These are phyloP conservation scores for Rhodeus uyekii DNA, from an alignment of 2,797 vertebrate species.

Conservation along the genomic window DNA sequence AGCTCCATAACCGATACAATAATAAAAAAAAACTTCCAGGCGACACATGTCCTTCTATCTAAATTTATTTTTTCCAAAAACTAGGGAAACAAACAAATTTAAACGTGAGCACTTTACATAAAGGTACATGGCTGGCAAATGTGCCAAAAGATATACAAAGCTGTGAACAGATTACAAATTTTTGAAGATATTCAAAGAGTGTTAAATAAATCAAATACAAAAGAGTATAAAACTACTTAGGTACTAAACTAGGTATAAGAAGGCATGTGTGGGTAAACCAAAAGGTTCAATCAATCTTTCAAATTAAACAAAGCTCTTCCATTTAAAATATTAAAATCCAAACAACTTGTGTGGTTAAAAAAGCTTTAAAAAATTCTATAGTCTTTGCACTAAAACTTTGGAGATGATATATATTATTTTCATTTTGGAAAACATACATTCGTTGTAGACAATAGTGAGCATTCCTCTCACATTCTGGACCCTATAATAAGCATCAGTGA, in stretches of 20 bases:
- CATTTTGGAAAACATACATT: slow-evolving; percentile 71
- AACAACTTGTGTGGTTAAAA: slow-evolving; percentile 48
- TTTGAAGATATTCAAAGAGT: slow-evolving; percentile 74
- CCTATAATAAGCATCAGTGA: slow-evolving; percentile 51
- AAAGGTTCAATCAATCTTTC: slow-evolving; percentile 47
- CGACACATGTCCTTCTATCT: slow-evolving; percentile 32
- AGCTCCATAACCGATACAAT: no score
- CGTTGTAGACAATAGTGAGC: slow-evolving; percentile 56
- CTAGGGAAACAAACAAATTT: slow-evolving; percentile 60
- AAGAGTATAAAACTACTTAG: slow-evolving; percentile 71
- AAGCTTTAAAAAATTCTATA: slow-evolving; percentile 13
- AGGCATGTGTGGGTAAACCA: slow-evolving; percentile 67
- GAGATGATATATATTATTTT: slow-evolving; percentile 74
- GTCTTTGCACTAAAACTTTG: slow-evolving; percentile 45
- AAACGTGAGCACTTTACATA: slow-evolving; percentile 68
- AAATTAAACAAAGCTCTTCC: slow-evolving; percentile 62
- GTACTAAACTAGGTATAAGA: slow-evolving; percentile 69
- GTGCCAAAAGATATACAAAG: slow-evolving; percentile 70
- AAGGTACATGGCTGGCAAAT: slow-evolving; percentile 63
- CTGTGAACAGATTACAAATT: slow-evolving; percentile 69
- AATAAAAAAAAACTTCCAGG: not conserved
- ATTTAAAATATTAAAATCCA: slow-evolving; percentile 51
- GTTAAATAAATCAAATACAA: slow-evolving; percentile 74
- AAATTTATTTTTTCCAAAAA: slow-evolving; percentile 66
- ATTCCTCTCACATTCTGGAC: slow-evolving; percentile 62